phyloP scores from a whole-genome alignment of 2,797 vertebrate genomes.

The Cetoscarus ocellatus region DNA sequence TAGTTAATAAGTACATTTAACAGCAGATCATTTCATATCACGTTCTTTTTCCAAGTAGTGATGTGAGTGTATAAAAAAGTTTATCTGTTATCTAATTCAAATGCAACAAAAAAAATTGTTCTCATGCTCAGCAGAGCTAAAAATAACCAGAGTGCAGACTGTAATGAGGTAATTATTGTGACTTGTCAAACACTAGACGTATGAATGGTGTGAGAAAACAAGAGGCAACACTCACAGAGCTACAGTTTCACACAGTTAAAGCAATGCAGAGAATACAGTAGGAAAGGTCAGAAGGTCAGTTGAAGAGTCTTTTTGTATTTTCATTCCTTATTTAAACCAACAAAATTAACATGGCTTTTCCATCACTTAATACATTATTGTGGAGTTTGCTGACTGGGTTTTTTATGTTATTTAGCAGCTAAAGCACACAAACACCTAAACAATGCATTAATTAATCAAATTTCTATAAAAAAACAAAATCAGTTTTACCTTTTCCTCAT shows the following conservation, averaged over 20 bases:
- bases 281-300: conserved; percentile 77
- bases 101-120: conserved; percentile 50
- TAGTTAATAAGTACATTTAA: conserved; percentile 11
- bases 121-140: conserved; percentile 68
- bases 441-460: no score
- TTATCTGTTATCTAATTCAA: conserved; percentile 19
- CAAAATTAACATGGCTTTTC: background rate
- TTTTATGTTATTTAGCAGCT: background rate
- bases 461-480: background rate
- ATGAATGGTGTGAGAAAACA: conserved; percentile 60
- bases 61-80: conserved; percentile 52
- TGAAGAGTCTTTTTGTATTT: conserved; percentile 54
- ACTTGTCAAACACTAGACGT: conserved; percentile 51
- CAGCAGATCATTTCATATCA: conserved; percentile 31
- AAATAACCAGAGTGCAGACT: conserved; percentile 54
- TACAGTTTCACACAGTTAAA: conserved; percentile 81
- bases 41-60: conserved; percentile 3
- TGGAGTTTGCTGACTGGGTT: no score
- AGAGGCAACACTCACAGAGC: conserved; percentile 85
- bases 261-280: conserved; percentile 76
- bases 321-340: conserved; percentile 5
- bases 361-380: background rate
- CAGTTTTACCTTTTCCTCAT: conserved; percentile 92
- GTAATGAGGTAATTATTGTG: conserved; percentile 53
- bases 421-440: conserved; percentile 19